Base-by-base conservation (phyloP, 2,797 vertebrate genomes). In the Hoplostethus mediterraneus region DNA sequence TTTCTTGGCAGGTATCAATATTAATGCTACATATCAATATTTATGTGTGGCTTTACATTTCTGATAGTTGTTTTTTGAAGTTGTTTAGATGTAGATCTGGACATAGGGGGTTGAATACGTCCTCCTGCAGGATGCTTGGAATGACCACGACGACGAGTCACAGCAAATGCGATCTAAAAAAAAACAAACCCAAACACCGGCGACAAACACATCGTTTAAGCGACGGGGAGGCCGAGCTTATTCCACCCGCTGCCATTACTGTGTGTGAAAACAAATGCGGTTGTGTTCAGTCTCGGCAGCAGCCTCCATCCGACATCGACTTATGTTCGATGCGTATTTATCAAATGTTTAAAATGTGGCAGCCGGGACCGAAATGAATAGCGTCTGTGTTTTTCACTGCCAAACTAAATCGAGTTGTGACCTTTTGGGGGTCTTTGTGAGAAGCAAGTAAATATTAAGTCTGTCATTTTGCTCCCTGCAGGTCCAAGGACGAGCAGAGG, bases 1-100 rank as follows among this genome's bases (percentile, higher is more conserved):
- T 31, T 60, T 69, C 59, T 67, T 48, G 55, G 65, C 60, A 51
- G 31, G 59, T 71, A 82, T 87, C 82, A 80, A 73, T 81, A 80
- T 87, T 73, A 56, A 82, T 61, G 69, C 25, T 61, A 53, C 4
- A 71, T 62, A 67, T 79, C 63, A 77, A 86, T 73, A 80, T 82
- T 71, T 49, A 64, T 54, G 36, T 70, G 71, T 71, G 31, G 45
- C 71, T 78, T 66, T 65, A 66, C 61, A 65, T 58, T 44, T 70
- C 3, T 28, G 28, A 28, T 28, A 28, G 28, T 28, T 28, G 2
- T 28, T 28, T 28, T 28, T 28, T 16, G 6, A 36, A 69, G 70
- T 28, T 17, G 36, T 47, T 16, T 66, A 40, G 12, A n/a, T 3
- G 12, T 38, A 48, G n/a, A 8, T 48, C 57, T 14, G 72, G 21